These are phyloP conservation scores for Xenopus laevis DNA, from an alignment of 2,113 vertebrate species.

Conservation along the genomic window DNA sequence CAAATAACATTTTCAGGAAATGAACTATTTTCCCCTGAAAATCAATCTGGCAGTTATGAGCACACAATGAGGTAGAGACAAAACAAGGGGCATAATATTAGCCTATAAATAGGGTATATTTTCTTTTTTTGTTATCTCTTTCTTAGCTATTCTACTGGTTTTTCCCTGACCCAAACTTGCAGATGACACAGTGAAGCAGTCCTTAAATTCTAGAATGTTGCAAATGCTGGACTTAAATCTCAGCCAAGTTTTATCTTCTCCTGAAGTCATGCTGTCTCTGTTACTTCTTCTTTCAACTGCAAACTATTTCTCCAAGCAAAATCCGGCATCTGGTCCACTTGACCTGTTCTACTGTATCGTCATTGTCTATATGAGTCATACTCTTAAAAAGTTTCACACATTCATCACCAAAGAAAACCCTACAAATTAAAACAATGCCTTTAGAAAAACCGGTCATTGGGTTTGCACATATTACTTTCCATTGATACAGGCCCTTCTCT, in stretches of 20 bases:
- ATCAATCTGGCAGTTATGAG: too few species aligned
- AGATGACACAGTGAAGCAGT: neutral
- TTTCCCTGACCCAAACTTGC: neutral
- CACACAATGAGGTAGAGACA: too few species aligned
- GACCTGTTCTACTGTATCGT: neutral
- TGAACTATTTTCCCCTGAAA: too few species aligned
- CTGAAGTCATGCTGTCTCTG: neutral
- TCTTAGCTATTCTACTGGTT: neutral
- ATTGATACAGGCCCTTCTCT: constrained; percentile 54
- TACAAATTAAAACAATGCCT: neutral
- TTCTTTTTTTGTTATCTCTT: neutral
- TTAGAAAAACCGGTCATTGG: neutral
- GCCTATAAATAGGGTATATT: neutral
- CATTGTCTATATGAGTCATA: neutral
- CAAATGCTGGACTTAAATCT: neutral
- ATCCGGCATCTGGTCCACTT: neutral
- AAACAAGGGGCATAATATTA: too few species aligned
- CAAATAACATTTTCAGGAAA: too few species aligned
- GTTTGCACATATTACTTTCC: constrained; percentile 49
- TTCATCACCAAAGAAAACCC: neutral
- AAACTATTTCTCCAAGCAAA: neutral
- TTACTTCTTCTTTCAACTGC: neutral
- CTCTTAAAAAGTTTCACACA: neutral
- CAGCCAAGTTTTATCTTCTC: neutral
- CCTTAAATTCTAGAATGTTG: neutral